A percentile compares a stretch with the other conserved stretches of the same genome.
Conservation (phyloP, 1,140 invertebrate species). For the Choristoneura fumiferana region DNA sequence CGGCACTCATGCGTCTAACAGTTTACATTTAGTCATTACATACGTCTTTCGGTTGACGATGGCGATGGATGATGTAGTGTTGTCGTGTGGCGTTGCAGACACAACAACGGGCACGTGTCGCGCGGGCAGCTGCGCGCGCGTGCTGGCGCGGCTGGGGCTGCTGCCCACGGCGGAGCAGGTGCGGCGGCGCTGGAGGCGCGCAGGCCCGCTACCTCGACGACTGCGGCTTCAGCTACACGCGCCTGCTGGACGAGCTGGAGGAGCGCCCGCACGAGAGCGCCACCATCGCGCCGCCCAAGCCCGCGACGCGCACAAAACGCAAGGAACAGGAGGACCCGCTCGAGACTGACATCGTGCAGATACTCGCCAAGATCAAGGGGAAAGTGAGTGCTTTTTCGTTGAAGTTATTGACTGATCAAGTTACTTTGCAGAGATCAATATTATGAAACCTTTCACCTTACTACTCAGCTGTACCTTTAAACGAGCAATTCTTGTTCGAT, state of each 20-base stretch:
- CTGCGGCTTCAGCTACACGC: slow-evolving; percentile 84
- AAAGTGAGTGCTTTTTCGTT: slow-evolving; percentile 76
- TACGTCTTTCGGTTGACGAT: no score
- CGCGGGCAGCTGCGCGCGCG: slow-evolving; percentile 82
- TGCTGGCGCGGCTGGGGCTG: slow-evolving; percentile 81
- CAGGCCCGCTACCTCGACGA: slow-evolving; percentile 83
- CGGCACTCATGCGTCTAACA: no score
- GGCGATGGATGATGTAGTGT: not conserved
- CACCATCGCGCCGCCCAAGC: slow-evolving; percentile 76
- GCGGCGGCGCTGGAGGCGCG: slow-evolving; percentile 81
- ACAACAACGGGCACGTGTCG: slow-evolving; percentile 83
- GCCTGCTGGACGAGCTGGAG: slow-evolving; percentile 81
- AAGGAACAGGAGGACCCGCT: slow-evolving; percentile 80
- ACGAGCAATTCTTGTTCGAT: no score
- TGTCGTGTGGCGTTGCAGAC: slow-evolving; percentile 58
- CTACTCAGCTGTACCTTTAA: no score
- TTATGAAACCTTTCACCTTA: no score
- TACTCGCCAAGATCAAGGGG: slow-evolving; percentile 85
- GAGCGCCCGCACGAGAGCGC: slow-evolving; percentile 58
- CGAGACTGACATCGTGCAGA: slow-evolving; percentile 82
- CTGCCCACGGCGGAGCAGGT: slow-evolving; percentile 81
- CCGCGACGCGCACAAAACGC: slow-evolving; percentile 76
- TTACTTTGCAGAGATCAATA: no score
- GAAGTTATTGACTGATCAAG: no score
- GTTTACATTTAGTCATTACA: no score